A percentile compares a stretch with the other conserved stretches of the same genome.
Conservation (phyloP, 2,113 vertebrate species). For the Oceanodroma tethys region DNA sequence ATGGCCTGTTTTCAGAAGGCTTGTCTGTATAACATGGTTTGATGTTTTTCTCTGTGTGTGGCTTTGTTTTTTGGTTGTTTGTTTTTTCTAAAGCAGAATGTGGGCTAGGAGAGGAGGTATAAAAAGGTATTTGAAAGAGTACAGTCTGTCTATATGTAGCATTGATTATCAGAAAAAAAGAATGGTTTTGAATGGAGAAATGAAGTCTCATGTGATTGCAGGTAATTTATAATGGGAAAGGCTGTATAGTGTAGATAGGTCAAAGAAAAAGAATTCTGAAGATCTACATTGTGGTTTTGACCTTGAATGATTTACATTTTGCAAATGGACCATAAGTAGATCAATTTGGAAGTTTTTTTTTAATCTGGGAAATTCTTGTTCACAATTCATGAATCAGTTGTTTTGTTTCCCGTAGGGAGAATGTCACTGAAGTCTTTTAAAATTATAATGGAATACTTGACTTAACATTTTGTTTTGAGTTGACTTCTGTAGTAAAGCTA, state of each 20-base stretch:
- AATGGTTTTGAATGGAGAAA: not conserved
- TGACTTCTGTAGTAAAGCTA: no score
- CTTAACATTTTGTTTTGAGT: no score
- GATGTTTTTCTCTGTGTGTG: not conserved
- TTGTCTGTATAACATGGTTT: constrained; percentile 35
- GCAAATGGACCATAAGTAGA: not conserved
- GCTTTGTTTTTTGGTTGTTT: not conserved
- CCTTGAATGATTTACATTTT: not conserved
- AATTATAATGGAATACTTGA: not conserved
- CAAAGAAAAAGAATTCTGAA: not conserved
- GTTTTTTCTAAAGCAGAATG: not conserved
- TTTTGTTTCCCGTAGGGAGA: not conserved
- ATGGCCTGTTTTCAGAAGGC: constrained; percentile 32
- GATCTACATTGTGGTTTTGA: not conserved
- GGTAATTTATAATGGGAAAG: not conserved
- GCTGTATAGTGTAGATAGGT: not conserved
- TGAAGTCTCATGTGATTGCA: not conserved
- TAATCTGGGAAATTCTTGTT: not conserved
- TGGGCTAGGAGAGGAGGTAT: not conserved
- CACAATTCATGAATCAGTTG: not conserved
- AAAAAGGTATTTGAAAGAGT: not conserved
- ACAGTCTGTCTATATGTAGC: not conserved
- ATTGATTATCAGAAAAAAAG: not conserved
- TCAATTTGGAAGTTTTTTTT: not conserved
- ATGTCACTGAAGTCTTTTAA: not conserved